Percentiles rank a stretch among this genome's conserved stretches.
These are phyloP conservation scores for Petrophora chlorosata DNA, from an alignment of 2,888 invertebrate species.

Conservation along the genomic window DNA sequence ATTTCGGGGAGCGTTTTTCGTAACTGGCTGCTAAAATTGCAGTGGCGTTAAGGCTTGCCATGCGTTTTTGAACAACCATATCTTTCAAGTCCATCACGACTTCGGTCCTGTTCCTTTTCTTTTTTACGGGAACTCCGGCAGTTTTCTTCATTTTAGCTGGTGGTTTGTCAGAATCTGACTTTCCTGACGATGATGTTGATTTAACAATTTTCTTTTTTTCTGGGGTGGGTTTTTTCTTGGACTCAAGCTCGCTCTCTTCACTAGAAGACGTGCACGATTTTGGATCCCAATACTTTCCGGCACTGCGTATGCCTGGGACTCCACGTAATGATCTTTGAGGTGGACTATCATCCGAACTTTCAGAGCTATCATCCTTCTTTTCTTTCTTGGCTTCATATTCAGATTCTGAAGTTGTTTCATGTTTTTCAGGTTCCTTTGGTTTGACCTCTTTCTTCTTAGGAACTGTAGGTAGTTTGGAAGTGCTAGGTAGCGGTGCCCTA, in stretches of 20 bases:
- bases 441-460: conserved; percentile 74
- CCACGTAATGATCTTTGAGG: conserved; percentile 86
- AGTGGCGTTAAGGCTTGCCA: conserved; percentile 95
- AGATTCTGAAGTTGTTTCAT: conserved; percentile 76
- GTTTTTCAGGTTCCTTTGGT: conserved; percentile 68
- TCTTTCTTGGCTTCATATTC: conserved; percentile 74
- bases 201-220: conserved; percentile 76
- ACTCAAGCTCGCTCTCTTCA: conserved; percentile 79
- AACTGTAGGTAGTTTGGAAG: conserved; percentile 68
- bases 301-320: conserved; percentile 89
- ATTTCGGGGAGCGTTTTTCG: conserved; percentile 87
- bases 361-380: conserved; percentile 72
- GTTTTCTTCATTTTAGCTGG: conserved; percentile 76
- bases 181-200: conserved; percentile 55
- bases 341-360: conserved; percentile 82
- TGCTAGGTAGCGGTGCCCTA: conserved; percentile 75
- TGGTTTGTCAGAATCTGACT: conserved; percentile 80
- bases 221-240: conserved; percentile 60
- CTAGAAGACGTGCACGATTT: conserved; percentile 87
- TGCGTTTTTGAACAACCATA: conserved; percentile 94
- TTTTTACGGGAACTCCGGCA: conserved; percentile 72
- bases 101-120: conserved; percentile 84
- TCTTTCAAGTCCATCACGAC: conserved; percentile 92
- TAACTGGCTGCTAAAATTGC: conserved; percentile 96
- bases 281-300: conserved; percentile 94